These are phyloP conservation scores for Autographa gamma DNA, from an alignment of 2,888 invertebrate genomes.

Conservation along the genomic window DNA sequence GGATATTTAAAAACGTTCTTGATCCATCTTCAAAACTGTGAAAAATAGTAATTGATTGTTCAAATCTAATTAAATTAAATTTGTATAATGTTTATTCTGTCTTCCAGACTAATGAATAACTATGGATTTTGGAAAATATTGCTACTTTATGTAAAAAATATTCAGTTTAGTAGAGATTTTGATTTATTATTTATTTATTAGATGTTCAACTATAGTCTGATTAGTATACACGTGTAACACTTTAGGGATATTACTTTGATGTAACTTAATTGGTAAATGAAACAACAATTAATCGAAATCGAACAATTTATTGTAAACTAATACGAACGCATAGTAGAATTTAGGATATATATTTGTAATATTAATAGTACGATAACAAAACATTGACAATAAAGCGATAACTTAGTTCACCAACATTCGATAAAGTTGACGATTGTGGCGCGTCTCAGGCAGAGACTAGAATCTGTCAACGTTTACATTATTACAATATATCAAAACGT, in stretches of 20 bases:
- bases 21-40: not conserved
- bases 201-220: too few relatives aligned
- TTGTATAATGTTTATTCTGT: not conserved
- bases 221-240: too few relatives aligned
- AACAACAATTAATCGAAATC: slow-evolving; percentile 68
- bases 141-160: too few relatives aligned
- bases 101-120: too few relatives aligned
- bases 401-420: slow-evolving; percentile 84
- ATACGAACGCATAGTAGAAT: slow-evolving; percentile 88
- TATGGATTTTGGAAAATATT: too few relatives aligned
- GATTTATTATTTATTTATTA: too few relatives aligned
- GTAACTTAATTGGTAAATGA: slow-evolving; percentile 24
- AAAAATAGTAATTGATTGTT: too few relatives aligned
- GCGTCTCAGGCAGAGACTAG: slow-evolving; percentile 62
- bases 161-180: too few relatives aligned
- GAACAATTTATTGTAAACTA: slow-evolving; percentile 88
- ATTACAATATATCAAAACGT: slow-evolving; percentile 80
- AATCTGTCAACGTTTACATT: slow-evolving; percentile 62
- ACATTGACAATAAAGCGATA: slow-evolving; percentile 85
- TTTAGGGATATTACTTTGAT: too few relatives aligned
- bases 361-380: slow-evolving; percentile 86
- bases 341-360: slow-evolving; percentile 88
- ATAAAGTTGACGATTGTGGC: slow-evolving; percentile 83
- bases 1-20: slow-evolving; percentile 35
- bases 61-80: not conserved